Evolutionary conservation across 2,113 vertebrate genomes (phyloP).

Genomic region (Paralichthys olivaceus): DNA sequence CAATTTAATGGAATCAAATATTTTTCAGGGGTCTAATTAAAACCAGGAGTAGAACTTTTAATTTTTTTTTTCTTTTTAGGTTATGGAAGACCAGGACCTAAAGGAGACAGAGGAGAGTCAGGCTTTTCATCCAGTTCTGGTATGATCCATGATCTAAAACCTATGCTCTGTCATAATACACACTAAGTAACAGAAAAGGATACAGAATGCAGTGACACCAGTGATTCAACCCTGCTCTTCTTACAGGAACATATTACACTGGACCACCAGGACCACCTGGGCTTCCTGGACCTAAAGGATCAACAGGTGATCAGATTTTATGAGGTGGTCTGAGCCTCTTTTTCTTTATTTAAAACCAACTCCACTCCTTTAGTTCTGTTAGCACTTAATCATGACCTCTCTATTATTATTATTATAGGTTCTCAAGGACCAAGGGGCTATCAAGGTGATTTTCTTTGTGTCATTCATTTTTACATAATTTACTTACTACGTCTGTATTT

Average conservation of each 20-base stretch:
- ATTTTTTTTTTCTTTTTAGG: conserved; percentile 74
- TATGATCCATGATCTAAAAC: conserved; percentile 48
- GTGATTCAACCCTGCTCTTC: conserved; percentile 19
- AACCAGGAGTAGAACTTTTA: neutral
- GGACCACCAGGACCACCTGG: conserved; percentile 84
- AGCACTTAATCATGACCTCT: conserved; percentile 1
- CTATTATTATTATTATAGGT: conserved; percentile 66
- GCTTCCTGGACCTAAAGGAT: conserved; percentile 86
- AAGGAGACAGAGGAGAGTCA: conserved; percentile 86
- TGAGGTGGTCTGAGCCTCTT: neutral
- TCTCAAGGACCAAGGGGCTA: conserved; percentile 86
- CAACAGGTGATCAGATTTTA: conserved; percentile 76
- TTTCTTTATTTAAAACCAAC: neutral
- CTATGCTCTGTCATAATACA: neutral
- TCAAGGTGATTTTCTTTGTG: conserved; percentile 75
- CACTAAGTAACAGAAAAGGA: neutral
- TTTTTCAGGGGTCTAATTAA: neutral
- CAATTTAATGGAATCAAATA: neutral
- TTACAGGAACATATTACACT: conserved; percentile 83
- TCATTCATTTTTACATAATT: neutral
- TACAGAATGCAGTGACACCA: neutral
- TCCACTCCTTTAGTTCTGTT: neutral
- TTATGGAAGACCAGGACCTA: conserved; percentile 88
- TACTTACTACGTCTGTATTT: neutral
- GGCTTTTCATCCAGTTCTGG: conserved; percentile 85